phyloP scores from a whole-genome alignment of 1,140 invertebrate genomes.

The Heterodera carotae region DNA sequence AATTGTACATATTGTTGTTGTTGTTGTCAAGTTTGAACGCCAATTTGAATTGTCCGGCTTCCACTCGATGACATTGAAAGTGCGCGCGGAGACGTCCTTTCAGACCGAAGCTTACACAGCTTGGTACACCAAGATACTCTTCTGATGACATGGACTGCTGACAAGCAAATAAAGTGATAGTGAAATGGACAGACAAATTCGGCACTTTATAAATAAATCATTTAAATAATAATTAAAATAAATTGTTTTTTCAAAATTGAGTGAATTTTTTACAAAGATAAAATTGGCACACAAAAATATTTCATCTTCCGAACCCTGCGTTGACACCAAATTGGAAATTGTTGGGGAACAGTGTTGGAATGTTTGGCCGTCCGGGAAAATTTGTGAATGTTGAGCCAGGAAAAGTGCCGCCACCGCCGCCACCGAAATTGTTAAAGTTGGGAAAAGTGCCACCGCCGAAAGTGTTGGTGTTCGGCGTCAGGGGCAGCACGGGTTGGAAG shows the following conservation, averaged over 20 bases:
- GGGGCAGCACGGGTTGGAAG: neutral
- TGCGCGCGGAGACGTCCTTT: conserved; percentile 58
- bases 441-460: neutral
- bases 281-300: too few species aligned
- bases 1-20: conserved; percentile 3
- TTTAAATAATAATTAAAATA: too few species aligned
- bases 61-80: conserved; percentile 59
- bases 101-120: conserved; percentile 62
- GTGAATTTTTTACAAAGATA: too few species aligned
- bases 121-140: conserved; percentile 56
- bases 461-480: neutral
- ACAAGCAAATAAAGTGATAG: neutral
- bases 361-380: neutral
- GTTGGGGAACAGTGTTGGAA: neutral
- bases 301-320: neutral
- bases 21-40: conserved; percentile 58
- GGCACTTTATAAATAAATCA: too few species aligned
- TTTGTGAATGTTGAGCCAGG: neutral
- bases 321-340: neutral
- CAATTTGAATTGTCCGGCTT: conserved; percentile 61
- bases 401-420: neutral
- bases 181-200: neutral
- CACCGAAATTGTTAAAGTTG: neutral
- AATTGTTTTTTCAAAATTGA: too few species aligned
- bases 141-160: too few species aligned